Evolutionary conservation across 2,113 vertebrate species (phyloP).

Genomic region (Origma solitaria): DNA sequence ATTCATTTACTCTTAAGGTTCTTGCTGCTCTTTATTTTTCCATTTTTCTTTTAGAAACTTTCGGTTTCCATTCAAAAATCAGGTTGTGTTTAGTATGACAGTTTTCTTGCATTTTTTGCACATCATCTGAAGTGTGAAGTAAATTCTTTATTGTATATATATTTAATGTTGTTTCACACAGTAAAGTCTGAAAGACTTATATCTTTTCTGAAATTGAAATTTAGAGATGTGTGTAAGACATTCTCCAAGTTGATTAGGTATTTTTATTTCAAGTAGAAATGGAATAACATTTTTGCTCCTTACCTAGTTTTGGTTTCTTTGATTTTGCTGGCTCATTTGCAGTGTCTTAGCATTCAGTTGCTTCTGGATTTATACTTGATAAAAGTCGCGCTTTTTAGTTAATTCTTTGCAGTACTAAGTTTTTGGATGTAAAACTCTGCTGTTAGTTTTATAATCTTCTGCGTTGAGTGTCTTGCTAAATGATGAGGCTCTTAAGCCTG

Average conservation of each 20-base stretch:
- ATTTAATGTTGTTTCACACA: not conserved
- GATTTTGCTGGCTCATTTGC: not conserved
- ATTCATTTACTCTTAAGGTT: not conserved
- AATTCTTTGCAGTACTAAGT: not conserved
- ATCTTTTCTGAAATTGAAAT: not conserved
- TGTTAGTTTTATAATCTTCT: not conserved
- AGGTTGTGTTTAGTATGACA: not conserved
- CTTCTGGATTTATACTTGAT: not conserved
- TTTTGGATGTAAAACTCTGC: not conserved
- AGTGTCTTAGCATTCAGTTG: not conserved
- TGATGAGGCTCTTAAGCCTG: not conserved
- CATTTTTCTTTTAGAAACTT: not conserved
- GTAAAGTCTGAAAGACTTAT: not conserved
- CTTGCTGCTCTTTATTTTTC: not conserved
- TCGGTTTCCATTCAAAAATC: not conserved
- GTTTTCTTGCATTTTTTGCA: not conserved
- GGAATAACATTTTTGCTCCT: not conserved
- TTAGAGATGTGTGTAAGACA: not conserved
- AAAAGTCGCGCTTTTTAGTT: accelerated
- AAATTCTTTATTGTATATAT: not conserved
- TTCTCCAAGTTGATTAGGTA: not conserved
- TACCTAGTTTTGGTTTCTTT: slow-evolving; percentile 11
- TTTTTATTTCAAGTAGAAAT: not conserved
- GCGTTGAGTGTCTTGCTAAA: not conserved
- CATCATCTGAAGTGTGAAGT: not conserved